Evolutionary conservation across 1,140 invertebrate genomes (phyloP), one percentile per base, ranked within the genome.

Genomic region (Lordiphosa clarofinis): DNA sequence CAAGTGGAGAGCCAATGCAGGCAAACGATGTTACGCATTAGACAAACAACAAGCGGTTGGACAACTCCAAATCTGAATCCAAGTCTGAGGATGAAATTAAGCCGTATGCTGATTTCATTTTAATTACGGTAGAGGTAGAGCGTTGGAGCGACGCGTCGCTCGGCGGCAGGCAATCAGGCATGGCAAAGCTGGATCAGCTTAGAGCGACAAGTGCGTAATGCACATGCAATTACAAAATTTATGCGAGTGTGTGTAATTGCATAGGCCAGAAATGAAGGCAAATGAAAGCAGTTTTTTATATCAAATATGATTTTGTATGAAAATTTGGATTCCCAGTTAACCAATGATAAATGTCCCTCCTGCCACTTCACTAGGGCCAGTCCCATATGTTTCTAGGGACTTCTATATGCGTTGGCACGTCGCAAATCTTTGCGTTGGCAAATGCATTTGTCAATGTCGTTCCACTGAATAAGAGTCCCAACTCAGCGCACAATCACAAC

Each of bases 101-200:
- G 76, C 76, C 76, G 76, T 82, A 84, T 82, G 76, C 78, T 82
- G 78, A 82, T 82, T 82, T 82, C 76, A 82, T 84, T 82, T 82
- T 82, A 82, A 82, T 82, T 82, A 82, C 78, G 73, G 53, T 28
- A 28, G 24, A 21, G 21, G 21, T 21, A 21, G 21, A 21, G 21
- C 21, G 21, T 21, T 21, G 21, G 21, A 28, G 24, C 24, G 24
- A 5, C 4, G 5, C 24, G 24, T 28, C 24, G 24, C 24, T 28
- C 24, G 59, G 73, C 73, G 36, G 46, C 63, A 40, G 67, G 78
- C 76, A 82, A 76, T 82, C 76, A 82, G 73, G 68, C 76, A 69
- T 84, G 56, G 76, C 72, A 81, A 82, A 81, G 76, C 78, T 82
- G 76, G 78, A 82, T 82, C 78, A 76, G 76, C 76, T 84, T 82